Evolutionary conservation across 64 coral and sea anemone genomes (phyloP), one percentile per base, ranked within the genome.

Genomic region (Pocillopora verrucosa): DNA sequence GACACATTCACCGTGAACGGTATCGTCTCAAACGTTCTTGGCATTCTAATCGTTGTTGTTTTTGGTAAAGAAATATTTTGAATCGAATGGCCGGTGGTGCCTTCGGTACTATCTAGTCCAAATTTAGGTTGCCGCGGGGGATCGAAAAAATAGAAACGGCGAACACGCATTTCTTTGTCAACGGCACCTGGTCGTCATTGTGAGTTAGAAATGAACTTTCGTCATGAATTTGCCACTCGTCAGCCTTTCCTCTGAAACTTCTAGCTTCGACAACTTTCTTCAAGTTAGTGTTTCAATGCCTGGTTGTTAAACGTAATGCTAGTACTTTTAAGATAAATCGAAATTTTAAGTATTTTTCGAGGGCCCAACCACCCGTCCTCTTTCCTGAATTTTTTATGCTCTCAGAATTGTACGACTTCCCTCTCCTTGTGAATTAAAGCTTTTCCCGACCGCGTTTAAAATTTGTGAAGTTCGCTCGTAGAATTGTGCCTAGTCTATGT

Each of bases 101-200:
- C 70, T 16, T 65, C 20, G 72, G 11, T 10, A 85, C 69, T 25
- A 72, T 19, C 2, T 51, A 37, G 22, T 41, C 22, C 70, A 85
- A 67, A 85, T 26, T 16, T 72, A 85, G 37, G 20, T 85, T 72
- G 20, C 61, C 65, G 64, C 82, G 3, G 82, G 62, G 36, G 65
- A 85, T 36, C 64, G 82, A 85, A 85, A 63, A 13, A 85, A 65
- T 72, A 16, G 82, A 70, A 85, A 79, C 87, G 68, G 35, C 78
- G 88, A 90, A 90, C 78, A 82, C 78, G 88, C 88, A 85, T 85
- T 85, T 85, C 82, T 90, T 90, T 90, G 88, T 90, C 77, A 90
- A 79, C 67, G 88, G 88, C 88, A 90, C 88, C 88, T 90, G 88
- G 88, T 59, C 88, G 34, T 82, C 34, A 82, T 90, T 90, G 88